phyloP scores from a whole-genome alignment of 2,888 invertebrate genomes.

The Leucophenga maculata region DNA sequence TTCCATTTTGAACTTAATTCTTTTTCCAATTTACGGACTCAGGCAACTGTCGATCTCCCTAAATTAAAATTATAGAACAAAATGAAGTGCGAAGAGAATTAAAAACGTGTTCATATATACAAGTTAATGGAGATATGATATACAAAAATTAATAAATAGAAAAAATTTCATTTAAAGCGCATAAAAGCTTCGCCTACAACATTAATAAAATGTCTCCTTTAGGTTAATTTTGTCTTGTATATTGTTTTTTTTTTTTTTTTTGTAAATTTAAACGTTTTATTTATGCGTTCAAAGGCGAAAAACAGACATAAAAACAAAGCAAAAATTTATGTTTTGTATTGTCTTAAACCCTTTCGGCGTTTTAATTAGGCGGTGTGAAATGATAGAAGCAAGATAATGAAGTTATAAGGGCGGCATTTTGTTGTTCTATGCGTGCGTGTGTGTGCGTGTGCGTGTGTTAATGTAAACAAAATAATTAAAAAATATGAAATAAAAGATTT shows the following conservation, averaged over 20 bases:
- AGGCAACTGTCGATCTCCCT: too few species aligned
- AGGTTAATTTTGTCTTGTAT: not conserved
- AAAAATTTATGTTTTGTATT: conserved; percentile 11
- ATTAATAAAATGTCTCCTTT: not conserved
- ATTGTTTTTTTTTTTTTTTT: not conserved
- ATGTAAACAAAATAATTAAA: too few species aligned
- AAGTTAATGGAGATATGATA: too few species aligned
- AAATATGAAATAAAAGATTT: too few species aligned
- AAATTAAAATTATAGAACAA: too few species aligned
- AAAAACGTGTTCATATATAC: too few species aligned
- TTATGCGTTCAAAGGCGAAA: conserved; percentile 17
- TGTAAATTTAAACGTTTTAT: conserved; percentile 20
- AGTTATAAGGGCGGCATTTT: not conserved
- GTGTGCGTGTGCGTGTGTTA: not conserved
- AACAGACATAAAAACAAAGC: conserved; percentile 12
- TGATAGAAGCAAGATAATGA: not conserved
- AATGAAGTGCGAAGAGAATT: too few species aligned
- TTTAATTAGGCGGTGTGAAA: not conserved
- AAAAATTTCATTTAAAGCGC: too few species aligned
- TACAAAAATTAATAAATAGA: too few species aligned
- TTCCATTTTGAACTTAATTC: not conserved
- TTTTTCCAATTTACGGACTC: too few species aligned
- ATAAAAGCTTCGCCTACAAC: not conserved
- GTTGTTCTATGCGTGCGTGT: not conserved
- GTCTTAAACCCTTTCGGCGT: conserved; percentile 14